Evolutionary conservation across 2,888 invertebrate genomes (phyloP).

Genomic region (Oligia latruncula): DNA sequence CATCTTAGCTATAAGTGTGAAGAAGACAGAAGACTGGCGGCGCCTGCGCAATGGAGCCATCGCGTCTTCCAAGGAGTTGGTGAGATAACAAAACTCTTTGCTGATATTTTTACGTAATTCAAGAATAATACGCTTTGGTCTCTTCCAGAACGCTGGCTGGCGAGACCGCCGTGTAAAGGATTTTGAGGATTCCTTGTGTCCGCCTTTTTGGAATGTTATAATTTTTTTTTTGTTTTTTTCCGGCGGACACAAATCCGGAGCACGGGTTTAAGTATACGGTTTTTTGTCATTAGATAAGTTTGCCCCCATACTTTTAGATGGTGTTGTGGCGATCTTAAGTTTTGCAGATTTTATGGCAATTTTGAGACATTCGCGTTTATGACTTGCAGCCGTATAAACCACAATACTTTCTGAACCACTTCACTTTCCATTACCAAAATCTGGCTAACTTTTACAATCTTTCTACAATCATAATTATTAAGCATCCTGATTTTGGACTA

Average conservation of each 20-base stretch:
- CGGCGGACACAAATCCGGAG: slow-evolving; percentile 69
- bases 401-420: too few relatives aligned
- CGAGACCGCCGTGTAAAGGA: slow-evolving; percentile 62
- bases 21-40: slow-evolving; percentile 58
- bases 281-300: slow-evolving; percentile 71
- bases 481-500: background rate
- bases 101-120: slow-evolving; percentile 62
- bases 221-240: slow-evolving; percentile 33
- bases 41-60: slow-evolving; percentile 31
- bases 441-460: background rate
- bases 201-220: slow-evolving; percentile 55
- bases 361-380: background rate
- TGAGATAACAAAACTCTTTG: slow-evolving; percentile 68
- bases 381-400: too few relatives aligned
- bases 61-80: slow-evolving; percentile 71
- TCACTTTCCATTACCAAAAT: background rate
- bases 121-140: slow-evolving; percentile 85
- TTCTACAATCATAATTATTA: background rate
- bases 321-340: slow-evolving; percentile 64
- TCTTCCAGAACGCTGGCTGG: slow-evolving; percentile 79
- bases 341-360: slow-evolving; percentile 5
- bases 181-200: slow-evolving; percentile 57
- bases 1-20: slow-evolving; percentile 67
- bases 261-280: slow-evolving; percentile 82
- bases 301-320: slow-evolving; percentile 71